Evolutionary conservation across 2,113 vertebrate species (phyloP).

Genomic region (Pionites leucogaster): DNA sequence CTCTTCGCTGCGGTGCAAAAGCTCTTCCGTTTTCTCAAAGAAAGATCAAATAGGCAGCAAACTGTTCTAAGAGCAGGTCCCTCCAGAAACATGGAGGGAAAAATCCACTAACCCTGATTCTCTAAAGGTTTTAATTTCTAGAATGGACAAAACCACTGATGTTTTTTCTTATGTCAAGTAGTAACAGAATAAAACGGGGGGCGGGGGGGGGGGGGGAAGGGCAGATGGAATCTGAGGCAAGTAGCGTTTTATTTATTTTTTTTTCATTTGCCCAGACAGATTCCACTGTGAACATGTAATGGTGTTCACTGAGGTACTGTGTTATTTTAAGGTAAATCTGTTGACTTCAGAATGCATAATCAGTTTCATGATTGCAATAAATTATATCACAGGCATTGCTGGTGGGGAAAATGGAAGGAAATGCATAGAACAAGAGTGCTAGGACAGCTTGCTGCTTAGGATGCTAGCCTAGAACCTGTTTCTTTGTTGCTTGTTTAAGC

Average conservation of each 20-base stretch:
- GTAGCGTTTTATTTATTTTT: not conserved
- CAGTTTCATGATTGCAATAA: conserved; percentile 24
- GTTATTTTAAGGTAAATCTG: conserved; percentile 60
- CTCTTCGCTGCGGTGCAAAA: not conserved
- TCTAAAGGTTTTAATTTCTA: not conserved
- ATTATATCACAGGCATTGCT: conserved; percentile 4
- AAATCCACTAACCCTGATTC: not conserved
- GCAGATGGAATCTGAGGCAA: not conserved
- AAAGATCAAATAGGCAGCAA: not conserved
- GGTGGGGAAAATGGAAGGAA: conserved; percentile 22
- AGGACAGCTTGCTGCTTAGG: not conserved
- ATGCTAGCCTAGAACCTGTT: not conserved
- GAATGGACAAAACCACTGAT: not conserved
- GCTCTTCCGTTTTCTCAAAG: not conserved
- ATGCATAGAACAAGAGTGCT: not conserved
- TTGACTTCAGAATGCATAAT: conserved; percentile 58
- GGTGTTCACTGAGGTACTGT: conserved; percentile 38
- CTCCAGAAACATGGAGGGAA: not conserved
- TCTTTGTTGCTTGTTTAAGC: not conserved
- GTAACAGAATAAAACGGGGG: not conserved
- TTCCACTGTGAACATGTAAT: conserved; percentile 50
- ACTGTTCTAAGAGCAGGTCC: not conserved
- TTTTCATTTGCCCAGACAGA: conserved; percentile 14
- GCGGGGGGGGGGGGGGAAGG: not conserved
- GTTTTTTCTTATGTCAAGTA: not conserved